Evolutionary conservation across 2,888 invertebrate genomes (phyloP).

Genomic region (Drosophila diplacantha): DNA sequence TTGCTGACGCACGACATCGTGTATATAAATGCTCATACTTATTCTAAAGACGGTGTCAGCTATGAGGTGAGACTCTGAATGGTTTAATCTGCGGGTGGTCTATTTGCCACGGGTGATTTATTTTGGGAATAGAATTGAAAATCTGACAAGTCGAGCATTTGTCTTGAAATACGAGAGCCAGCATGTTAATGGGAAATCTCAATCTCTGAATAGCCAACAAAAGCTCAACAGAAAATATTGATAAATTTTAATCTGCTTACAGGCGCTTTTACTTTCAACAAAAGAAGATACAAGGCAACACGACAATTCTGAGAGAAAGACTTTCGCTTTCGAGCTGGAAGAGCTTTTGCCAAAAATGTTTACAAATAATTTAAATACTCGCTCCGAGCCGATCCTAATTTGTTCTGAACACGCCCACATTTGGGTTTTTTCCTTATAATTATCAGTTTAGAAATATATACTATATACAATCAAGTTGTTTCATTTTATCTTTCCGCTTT

Average conservation of each 20-base stretch:
- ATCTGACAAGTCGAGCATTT: constrained; percentile 8
- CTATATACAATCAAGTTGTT: background rate
- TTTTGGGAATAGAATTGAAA: constrained; percentile 1
- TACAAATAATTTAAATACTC: background rate
- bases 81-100: constrained; percentile 20
- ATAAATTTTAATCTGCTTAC: constrained; percentile 10
- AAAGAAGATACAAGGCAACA: background rate
- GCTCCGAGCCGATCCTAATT: background rate
- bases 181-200: constrained; percentile 1
- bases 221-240: background rate
- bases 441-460: background rate
- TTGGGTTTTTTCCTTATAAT: constrained; percentile 2
- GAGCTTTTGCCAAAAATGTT: constrained; percentile 23
- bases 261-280: constrained; percentile 16
- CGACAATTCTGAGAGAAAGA: constrained; percentile 11
- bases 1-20: constrained; percentile 25
- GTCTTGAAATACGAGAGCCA: constrained; percentile 1
- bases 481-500: constrained; percentile 35
- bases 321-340: constrained; percentile 17
- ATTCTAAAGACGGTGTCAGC: constrained; percentile 16
- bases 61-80: constrained; percentile 24
- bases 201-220: background rate
- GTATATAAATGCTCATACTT: constrained; percentile 1
- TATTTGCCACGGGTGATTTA: background rate
- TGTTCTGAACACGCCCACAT: constrained; percentile 4